Evolutionary conservation across 2,113 vertebrate genomes (phyloP).

Genomic region (Chlamydotis undulata): DNA sequence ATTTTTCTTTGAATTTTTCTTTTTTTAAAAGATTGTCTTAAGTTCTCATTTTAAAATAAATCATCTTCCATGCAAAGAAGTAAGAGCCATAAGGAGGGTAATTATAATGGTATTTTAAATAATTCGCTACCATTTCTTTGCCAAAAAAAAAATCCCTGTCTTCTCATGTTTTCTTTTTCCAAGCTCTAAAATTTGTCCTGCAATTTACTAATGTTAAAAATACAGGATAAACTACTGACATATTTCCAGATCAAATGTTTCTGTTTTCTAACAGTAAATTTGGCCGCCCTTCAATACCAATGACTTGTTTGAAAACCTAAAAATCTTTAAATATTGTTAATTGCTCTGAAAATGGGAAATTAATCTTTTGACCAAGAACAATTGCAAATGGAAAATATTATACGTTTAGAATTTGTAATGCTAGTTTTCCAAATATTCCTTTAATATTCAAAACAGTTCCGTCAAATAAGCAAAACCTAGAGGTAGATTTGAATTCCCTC

Average conservation of each 20-base stretch:
- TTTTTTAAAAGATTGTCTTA: slow-evolving; percentile 26
- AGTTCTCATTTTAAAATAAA: slow-evolving; percentile 59
- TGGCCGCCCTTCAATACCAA: slow-evolving; percentile 19
- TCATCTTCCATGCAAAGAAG: slow-evolving; percentile 28
- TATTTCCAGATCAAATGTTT: slow-evolving; percentile 43
- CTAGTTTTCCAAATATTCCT: slow-evolving; percentile 32
- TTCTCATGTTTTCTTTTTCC: slow-evolving; percentile 51
- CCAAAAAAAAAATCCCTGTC: slow-evolving; percentile 60
- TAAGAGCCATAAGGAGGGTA: slow-evolving; percentile 62
- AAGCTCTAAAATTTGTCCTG: slow-evolving; percentile 58
- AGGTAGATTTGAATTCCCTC: slow-evolving; percentile 11
- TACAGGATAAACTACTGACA: slow-evolving; percentile 36
- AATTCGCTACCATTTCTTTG: slow-evolving; percentile 55
- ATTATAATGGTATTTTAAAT: slow-evolving; percentile 70
- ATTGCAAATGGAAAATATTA: not conserved
- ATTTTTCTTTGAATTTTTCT: not conserved
- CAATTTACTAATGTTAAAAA: slow-evolving; percentile 51
- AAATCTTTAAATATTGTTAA: slow-evolving; percentile 44
- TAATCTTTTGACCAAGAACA: not conserved
- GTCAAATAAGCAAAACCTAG: slow-evolving; percentile 42
- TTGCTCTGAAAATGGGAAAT: slow-evolving; percentile 45
- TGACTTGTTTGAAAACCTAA: slow-evolving; percentile 33
- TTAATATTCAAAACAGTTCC: slow-evolving; percentile 3
- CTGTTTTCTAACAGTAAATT: slow-evolving; percentile 53
- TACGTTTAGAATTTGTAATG: not conserved